Evolutionary conservation across 2,113 vertebrate species (phyloP).

Genomic region (Alosa alosa): DNA sequence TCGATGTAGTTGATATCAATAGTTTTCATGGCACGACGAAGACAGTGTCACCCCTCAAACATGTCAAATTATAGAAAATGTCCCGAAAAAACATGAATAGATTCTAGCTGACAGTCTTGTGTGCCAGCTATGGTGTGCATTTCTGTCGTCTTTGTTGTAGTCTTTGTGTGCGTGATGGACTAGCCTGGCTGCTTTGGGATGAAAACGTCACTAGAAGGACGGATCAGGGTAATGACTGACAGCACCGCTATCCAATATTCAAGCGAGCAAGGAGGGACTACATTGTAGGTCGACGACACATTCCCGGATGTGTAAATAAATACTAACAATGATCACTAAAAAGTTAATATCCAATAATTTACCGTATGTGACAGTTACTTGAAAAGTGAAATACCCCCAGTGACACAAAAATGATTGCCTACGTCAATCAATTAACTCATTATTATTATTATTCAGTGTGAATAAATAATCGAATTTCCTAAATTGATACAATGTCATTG

Average conservation of each 20-base stretch:
- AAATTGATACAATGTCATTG: neutral
- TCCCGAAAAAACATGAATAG: slow-evolving; percentile 16
- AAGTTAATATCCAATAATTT: neutral
- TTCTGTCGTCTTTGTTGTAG: slow-evolving; percentile 70
- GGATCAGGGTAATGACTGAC: slow-evolving; percentile 53
- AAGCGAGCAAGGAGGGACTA: slow-evolving; percentile 36
- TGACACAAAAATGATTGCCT: neutral
- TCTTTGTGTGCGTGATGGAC: slow-evolving; percentile 71
- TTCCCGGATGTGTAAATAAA: slow-evolving; percentile 88
- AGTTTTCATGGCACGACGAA: slow-evolving; percentile 21
- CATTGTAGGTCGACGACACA: slow-evolving; percentile 16
- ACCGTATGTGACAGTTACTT: neutral
- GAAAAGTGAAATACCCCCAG: neutral
- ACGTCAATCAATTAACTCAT: neutral
- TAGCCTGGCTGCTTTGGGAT: slow-evolving; percentile 65
- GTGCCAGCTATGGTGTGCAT: slow-evolving; percentile 58
- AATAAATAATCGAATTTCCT: neutral
- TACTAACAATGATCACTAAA: slow-evolving; percentile 46
- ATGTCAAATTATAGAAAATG: slow-evolving; percentile 6
- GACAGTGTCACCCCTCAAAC: neutral
- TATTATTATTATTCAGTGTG: neutral
- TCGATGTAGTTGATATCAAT: slow-evolving; percentile 40
- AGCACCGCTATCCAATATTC: slow-evolving; percentile 50
- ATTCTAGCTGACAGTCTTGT: slow-evolving; percentile 41
- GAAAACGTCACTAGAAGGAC: slow-evolving; percentile 65